A percentile compares a stretch with the other conserved stretches of the same genome.
These are phyloP conservation scores for Paramormyrops kingsleyae DNA, from an alignment of 2,113 vertebrate genomes.

Conservation along the genomic window DNA sequence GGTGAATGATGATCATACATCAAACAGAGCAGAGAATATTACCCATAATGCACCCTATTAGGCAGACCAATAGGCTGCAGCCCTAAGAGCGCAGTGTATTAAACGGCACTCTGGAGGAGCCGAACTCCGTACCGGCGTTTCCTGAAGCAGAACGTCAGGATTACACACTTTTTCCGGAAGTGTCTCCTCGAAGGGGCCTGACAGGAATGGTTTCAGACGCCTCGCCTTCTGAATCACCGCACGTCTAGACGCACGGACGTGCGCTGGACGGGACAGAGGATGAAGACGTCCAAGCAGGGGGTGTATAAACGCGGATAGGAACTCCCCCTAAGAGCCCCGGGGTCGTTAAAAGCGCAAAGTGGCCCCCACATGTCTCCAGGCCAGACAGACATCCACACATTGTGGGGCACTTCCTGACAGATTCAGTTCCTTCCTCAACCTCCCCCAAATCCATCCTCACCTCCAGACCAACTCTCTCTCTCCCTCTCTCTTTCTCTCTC, in stretches of 20 bases:
- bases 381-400: not conserved
- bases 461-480: constrained; percentile 24
- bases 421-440: not conserved
- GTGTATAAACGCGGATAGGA: not conserved
- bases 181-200: not conserved
- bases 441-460: not conserved
- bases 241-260: not conserved
- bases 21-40: not conserved
- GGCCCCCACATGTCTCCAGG: not conserved
- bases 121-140: not conserved
- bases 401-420: not conserved
- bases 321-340: no score
- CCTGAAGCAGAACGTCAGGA: not conserved
- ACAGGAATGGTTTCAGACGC: not conserved
- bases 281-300: not conserved
- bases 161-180: not conserved
- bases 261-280: not conserved
- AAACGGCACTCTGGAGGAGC: not conserved
- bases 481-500: constrained; percentile 14
- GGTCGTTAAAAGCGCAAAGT: not conserved
- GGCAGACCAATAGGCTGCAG: not conserved
- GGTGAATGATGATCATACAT: not conserved
- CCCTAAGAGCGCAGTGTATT: not conserved
- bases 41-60: not conserved
- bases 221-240: not conserved